Evolutionary conservation across 2,888 invertebrate species (phyloP).

Genomic region (Lottia scabra): DNA sequence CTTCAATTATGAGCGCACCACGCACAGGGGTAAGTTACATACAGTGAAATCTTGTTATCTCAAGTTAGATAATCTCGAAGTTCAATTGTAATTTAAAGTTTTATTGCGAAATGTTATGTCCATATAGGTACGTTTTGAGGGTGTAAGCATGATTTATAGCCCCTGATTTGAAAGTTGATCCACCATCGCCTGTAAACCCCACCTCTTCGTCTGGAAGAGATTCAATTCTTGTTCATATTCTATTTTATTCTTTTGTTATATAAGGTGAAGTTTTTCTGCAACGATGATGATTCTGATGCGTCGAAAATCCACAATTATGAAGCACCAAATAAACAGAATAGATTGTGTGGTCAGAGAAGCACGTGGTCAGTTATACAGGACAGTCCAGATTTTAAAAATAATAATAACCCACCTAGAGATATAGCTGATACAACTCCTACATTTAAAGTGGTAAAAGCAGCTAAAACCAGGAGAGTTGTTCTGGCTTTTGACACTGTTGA

Average conservation of each 20-base stretch:
- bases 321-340: constrained; percentile 78
- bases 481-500: constrained; percentile 37
- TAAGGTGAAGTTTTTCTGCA: constrained; percentile 75
- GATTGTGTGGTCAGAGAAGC: constrained; percentile 75
- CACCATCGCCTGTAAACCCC: too few relatives aligned
- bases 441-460: constrained; percentile 41
- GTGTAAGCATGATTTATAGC: too few relatives aligned
- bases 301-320: constrained; percentile 72
- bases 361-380: constrained; percentile 73
- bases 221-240: background rate
- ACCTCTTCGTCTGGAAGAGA: too few relatives aligned
- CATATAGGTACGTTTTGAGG: too few relatives aligned
- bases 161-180: too few relatives aligned
- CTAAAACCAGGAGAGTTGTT: constrained; percentile 31
- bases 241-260: background rate
- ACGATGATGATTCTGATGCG: constrained; percentile 64
- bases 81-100: too few relatives aligned
- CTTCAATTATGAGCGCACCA: constrained; percentile 52
- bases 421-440: constrained; percentile 33
- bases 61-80: too few relatives aligned
- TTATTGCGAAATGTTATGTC: too few relatives aligned
- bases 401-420: constrained; percentile 21
- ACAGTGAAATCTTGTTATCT: too few relatives aligned
- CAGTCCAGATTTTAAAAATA: constrained; percentile 55
- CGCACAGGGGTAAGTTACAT: constrained; percentile 20